A percentile compares a stretch with the other conserved stretches of the same genome.
Evolutionary conservation across 2,888 invertebrate genomes (phyloP).

Genomic region (Cataglyphis rosenhaueri): DNA sequence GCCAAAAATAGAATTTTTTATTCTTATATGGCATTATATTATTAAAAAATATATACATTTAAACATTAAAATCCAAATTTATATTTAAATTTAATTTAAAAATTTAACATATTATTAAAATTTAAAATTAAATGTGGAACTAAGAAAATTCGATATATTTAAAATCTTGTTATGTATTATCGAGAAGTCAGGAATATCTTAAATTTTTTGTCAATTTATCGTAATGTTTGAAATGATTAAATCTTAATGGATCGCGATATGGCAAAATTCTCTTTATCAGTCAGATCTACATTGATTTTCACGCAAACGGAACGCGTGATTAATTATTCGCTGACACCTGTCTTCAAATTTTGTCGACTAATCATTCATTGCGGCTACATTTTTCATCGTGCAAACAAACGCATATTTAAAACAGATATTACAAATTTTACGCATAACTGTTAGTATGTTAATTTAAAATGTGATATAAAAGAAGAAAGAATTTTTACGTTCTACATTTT

Average conservation of each 20-base stretch:
- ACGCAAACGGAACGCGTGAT: neutral
- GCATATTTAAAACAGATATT: constrained; percentile 14
- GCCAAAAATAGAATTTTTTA: neutral
- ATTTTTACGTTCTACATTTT: neutral
- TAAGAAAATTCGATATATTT: neutral
- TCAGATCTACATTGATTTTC: constrained; percentile 12
- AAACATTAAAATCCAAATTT: neutral
- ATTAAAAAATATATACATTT: neutral
- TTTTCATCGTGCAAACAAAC: constrained; percentile 9
- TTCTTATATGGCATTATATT: neutral
- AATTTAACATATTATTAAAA: neutral
- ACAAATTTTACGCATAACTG: neutral
- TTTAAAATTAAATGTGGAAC: neutral
- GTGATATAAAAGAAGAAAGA: neutral
- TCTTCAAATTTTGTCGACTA: constrained; percentile 29
- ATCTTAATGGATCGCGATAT: neutral
- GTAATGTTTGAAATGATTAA: neutral
- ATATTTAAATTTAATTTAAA: neutral
- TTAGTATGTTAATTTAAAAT: constrained; percentile 4
- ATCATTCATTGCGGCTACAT: constrained; percentile 14
- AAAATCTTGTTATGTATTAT: neutral
- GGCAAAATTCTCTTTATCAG: neutral
- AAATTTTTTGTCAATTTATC: constrained; percentile 4
- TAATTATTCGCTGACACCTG: constrained; percentile 31
- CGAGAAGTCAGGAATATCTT: neutral